phyloP scores from a whole-genome alignment of 2,888 invertebrate genomes.

The Xylocampa areola region DNA sequence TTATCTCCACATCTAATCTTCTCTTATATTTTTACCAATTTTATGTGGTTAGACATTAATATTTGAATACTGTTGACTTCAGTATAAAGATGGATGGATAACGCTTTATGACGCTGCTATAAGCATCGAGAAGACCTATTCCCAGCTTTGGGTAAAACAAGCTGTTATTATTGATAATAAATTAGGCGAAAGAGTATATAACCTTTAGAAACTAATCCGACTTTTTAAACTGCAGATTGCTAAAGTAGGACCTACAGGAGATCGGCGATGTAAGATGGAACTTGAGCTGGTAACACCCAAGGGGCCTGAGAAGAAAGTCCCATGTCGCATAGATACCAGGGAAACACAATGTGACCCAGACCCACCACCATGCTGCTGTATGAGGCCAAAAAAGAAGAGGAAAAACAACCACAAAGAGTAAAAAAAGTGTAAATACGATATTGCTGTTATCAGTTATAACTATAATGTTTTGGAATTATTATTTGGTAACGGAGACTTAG shows the following conservation, averaged over 20 bases:
- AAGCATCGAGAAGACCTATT: no score
- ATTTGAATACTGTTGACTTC: no score
- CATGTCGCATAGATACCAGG: slow-evolving; percentile 80
- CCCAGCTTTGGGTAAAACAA: background rate
- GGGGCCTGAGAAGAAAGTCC: slow-evolving; percentile 87
- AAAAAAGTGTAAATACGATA: background rate
- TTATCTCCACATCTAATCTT: no score
- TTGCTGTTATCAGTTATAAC: no score
- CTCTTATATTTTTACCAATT: no score
- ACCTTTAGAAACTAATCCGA: background rate
- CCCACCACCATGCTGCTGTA: slow-evolving; percentile 67
- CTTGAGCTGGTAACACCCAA: slow-evolving; percentile 92
- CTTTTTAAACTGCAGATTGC: slow-evolving; percentile 68
- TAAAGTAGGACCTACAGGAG: slow-evolving; percentile 79
- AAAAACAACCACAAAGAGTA: slow-evolving; percentile 38
- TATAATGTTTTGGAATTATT: no score
- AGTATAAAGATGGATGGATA: no score
- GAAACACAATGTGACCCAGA: slow-evolving; percentile 83
- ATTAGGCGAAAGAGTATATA: background rate
- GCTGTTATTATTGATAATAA: background rate
- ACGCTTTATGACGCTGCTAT: no score
- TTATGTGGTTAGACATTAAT: no score
- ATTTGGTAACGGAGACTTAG: no score
- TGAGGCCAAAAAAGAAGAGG: slow-evolving; percentile 66
- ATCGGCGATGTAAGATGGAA: slow-evolving; percentile 88